Percentiles rank a stretch among this genome's conserved stretches.
Evolutionary conservation across 2,797 vertebrate species (phyloP).

Genomic region (Gymnocypris eckloni): DNA sequence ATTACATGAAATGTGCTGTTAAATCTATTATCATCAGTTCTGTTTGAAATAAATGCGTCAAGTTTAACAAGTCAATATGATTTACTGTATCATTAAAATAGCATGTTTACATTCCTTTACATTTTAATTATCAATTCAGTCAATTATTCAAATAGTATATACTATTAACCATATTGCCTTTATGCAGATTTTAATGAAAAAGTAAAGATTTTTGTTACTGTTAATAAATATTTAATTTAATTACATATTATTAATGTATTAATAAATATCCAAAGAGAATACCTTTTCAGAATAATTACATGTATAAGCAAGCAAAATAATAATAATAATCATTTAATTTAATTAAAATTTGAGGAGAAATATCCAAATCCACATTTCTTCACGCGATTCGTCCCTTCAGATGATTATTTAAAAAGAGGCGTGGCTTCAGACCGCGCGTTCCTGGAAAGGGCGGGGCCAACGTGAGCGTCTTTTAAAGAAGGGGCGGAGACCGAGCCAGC

Average conservation of each 20-base stretch:
- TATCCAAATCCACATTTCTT: background rate
- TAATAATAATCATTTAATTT: background rate
- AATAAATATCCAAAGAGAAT: background rate
- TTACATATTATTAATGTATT: background rate
- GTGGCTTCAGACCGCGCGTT: constrained; percentile 3
- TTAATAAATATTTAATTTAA: background rate
- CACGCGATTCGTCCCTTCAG: background rate
- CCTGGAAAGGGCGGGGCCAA: background rate
- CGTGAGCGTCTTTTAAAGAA: background rate
- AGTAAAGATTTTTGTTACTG: background rate
- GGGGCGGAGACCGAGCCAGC: background rate
- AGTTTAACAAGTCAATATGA: background rate
- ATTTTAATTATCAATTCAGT: background rate
- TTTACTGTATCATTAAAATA: background rate
- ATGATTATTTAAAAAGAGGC: background rate
- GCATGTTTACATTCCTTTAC: background rate
- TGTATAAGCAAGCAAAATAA: background rate
- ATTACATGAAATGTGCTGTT: background rate
- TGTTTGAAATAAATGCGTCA: no score
- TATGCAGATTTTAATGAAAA: background rate
- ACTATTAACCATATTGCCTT: background rate
- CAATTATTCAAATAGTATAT: background rate
- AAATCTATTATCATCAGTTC: background rate
- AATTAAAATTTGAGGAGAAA: background rate
- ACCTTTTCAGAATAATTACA: background rate